Conservation (phyloP, 1,140 invertebrate species). For the Hypothenemus hampei region DNA sequence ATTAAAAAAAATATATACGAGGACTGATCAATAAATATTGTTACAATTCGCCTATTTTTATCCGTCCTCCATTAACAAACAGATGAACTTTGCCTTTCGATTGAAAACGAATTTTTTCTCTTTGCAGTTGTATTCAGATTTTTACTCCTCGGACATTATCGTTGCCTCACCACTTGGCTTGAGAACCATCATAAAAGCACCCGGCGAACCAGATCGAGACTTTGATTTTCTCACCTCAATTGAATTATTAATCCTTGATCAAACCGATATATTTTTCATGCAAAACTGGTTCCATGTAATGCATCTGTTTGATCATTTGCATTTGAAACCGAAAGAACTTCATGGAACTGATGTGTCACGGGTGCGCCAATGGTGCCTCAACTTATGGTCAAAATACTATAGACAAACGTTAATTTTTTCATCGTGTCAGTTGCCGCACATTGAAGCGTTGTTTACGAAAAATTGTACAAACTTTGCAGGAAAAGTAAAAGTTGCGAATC, state of each 20-base stretch:
- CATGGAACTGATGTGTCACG: conserved; percentile 88
- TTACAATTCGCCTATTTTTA: too few species aligned
- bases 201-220: conserved; percentile 76
- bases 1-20: too few species aligned
- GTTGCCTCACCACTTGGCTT: conserved; percentile 92
- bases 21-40: too few species aligned
- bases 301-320: conserved; percentile 80
- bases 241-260: conserved; percentile 90
- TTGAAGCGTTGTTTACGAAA: conserved; percentile 75
- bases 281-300: conserved; percentile 98
- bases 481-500: conserved; percentile 62
- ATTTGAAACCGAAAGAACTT: conserved; percentile 77
- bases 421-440: conserved; percentile 69
- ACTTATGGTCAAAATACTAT: conserved; percentile 82
- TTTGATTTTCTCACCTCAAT: conserved; percentile 95
- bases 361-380: conserved; percentile 84
- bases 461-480: conserved; percentile 83
- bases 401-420: conserved; percentile 88
- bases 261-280: conserved; percentile 89
- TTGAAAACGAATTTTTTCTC: too few species aligned
- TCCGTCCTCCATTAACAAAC: too few species aligned
- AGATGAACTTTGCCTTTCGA: too few species aligned
- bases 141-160: conserved; percentile 93
- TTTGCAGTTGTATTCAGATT: conserved; percentile 79
- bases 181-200: conserved; percentile 82